Percentiles rank a stretch among this genome's conserved stretches.
phyloP scores from a whole-genome alignment of 2,888 invertebrate genomes.

The Leptothorax acervorum region DNA sequence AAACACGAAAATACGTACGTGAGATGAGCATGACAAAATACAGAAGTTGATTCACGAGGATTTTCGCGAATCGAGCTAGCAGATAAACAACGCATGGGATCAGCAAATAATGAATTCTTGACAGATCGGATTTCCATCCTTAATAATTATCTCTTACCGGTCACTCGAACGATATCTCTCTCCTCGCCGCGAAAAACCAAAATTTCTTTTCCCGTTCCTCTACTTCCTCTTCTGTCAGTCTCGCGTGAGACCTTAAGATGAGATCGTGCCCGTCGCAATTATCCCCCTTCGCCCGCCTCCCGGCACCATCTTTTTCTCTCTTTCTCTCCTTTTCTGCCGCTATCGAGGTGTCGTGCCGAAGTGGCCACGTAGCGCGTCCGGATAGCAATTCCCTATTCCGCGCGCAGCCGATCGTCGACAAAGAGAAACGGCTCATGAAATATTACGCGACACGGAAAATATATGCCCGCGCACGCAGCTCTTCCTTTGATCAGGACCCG shows the following conservation, averaged over 20 bases:
- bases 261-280: slow-evolving; percentile 74
- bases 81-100: background rate
- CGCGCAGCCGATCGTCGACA: slow-evolving; percentile 73
- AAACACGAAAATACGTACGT: background rate
- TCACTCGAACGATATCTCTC: background rate
- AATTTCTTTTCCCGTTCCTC: slow-evolving; percentile 61
- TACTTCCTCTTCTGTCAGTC: slow-evolving; percentile 58
- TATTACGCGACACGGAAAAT: slow-evolving; percentile 77
- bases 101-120: slow-evolving; percentile 2
- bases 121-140: slow-evolving; percentile 11
- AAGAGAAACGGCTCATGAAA: slow-evolving; percentile 80
- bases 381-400: slow-evolving; percentile 73
- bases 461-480: slow-evolving; percentile 71
- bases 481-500: slow-evolving; percentile 82
- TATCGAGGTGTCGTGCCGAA: slow-evolving; percentile 65
- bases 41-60: background rate
- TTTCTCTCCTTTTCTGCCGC: slow-evolving; percentile 45
- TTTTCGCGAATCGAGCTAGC: background rate
- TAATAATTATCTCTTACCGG: background rate
- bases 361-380: slow-evolving; percentile 45
- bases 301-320: slow-evolving; percentile 50
- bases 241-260: slow-evolving; percentile 74
- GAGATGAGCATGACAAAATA: background rate
- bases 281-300: slow-evolving; percentile 61
- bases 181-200: slow-evolving; percentile 63